Evolutionary conservation across 2,113 vertebrate genomes (phyloP), one percentile per base, ranked within the genome.

Genomic region (Platycercus adscitus): DNA sequence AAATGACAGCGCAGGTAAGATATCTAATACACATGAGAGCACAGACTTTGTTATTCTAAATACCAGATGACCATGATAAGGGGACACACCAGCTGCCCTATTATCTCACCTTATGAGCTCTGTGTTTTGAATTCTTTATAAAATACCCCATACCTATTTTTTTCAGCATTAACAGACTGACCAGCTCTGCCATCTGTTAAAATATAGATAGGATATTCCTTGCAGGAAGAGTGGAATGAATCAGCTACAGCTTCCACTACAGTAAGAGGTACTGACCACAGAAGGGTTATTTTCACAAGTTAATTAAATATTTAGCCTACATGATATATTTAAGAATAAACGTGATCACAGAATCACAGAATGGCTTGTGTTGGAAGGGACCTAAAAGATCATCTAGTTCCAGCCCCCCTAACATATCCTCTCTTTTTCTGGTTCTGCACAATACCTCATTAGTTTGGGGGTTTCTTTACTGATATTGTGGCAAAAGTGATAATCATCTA

Each of bases 41-140:
- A 23, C 7, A 17, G 35, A 8, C 56, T 95, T 86, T 10, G 26
- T 84, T 90, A 75, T 44, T 83, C 73, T 89, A 88, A 91, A 93
- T 77, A 89, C 24, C 70, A 90, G 82, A 50, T 95, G 83, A 86
- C 65, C 1, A 0, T 31, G 46, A 61, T 93, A 92, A 97, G 87
- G 92, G 89, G 86, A 66, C 90, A 83, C 68, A 83, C 68, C 88
- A 86, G 18, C 39, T 91, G 41, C 49, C 89, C 75, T 86, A 21
- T 93, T 95, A 88, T 23, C 79, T 92, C 35, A 19, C 76, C 58
- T 92, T 87, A n/a, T 19, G 56, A 95, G 65, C 66, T 91, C 73
- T 76, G 69, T 75, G 92, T 92, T 96, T 88, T 91, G 64, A 91
- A 80, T 93, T 89, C 94, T 92, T 88, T 92, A 21, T 79, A 72